Base-by-base conservation (phyloP, 2,888 invertebrate genomes). In the Seira musarum region DNA sequence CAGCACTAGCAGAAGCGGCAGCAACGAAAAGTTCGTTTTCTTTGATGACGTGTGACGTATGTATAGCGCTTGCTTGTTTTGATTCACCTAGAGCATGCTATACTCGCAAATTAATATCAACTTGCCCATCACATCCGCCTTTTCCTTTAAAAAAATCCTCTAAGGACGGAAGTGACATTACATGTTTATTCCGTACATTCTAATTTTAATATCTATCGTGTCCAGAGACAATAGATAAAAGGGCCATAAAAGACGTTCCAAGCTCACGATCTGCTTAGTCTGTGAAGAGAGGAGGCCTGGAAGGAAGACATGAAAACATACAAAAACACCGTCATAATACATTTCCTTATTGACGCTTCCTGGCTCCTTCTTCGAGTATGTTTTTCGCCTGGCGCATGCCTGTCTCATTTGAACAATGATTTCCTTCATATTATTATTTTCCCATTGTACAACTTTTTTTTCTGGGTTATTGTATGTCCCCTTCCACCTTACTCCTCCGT, bases 371-470 rank as follows among this genome's bases (percentile, higher is more conserved):
- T 40, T 57, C 17, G 57, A n/a, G n/a, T n/a, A n/a, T n/a, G n/a
- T n/a, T n/a, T n/a, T n/a, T n/a, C n/a, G n/a, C 17, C n/a, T 60
- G 60, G 60, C n/a, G 60, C 60, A 3, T 60, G 60, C 15, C 22
- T 60, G 60, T 60, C 60, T 60, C 60, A 21, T 60, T 60, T 21
- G 60, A 21, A 21, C 60, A 21, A n/a, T 60, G 60, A 60, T 60
- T 60, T 60, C 60, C 60, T 60, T 60, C 22, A 13, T 15, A 49
- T 49, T 49, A 30, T 60, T 22, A 19, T 22, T 17, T 53, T 21
- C 60, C 60, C 21, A 60, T 60, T 60, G 21, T 60, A 21, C 60
- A 49, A 8, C 60, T 13, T 57, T 15, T 57, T 57, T 8, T 57
- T n/a, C 57, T 60, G 60, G 19, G 21, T 53, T 53, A 17, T 60